Evolutionary conservation across 2,888 invertebrate species (phyloP).

Genomic region (Dichetophora obliterata): DNA sequence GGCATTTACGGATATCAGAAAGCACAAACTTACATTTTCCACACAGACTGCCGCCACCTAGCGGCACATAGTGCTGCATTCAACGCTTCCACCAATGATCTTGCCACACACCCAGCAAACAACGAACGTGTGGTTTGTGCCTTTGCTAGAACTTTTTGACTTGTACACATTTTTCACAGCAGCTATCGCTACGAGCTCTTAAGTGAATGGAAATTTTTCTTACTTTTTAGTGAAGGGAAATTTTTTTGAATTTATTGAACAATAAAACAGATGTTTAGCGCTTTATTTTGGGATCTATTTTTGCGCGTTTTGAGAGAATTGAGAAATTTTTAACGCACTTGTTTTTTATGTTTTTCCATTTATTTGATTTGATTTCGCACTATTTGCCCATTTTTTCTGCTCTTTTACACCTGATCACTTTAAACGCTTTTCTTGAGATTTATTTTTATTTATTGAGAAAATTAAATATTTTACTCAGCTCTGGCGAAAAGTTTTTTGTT

Average conservation of each 20-base stretch:
- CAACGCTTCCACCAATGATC: not conserved
- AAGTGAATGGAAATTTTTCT: not conserved
- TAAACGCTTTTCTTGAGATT: not conserved
- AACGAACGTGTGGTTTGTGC: conserved; percentile 33
- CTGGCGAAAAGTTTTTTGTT: conserved; percentile 11
- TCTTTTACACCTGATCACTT: not conserved
- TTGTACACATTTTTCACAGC: not conserved
- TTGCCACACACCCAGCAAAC: not conserved
- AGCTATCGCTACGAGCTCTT: conserved; percentile 27
- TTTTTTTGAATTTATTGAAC: not conserved
- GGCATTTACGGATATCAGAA: too few species aligned
- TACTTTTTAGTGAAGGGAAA: conserved; percentile 27
- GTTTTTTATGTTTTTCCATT: not conserved
- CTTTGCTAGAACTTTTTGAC: conserved; percentile 30
- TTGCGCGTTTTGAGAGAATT: conserved; percentile 29
- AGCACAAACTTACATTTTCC: not conserved
- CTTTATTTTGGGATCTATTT: conserved; percentile 63
- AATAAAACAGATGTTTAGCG: conserved; percentile 56
- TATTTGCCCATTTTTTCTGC: not conserved
- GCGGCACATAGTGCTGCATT: not conserved
- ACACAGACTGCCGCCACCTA: not conserved
- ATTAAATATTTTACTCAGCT: not conserved
- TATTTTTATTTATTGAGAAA: not conserved
- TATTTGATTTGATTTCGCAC: not conserved
- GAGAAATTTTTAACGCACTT: not conserved